A percentile compares a stretch with the other conserved stretches of the same genome.
Evolutionary conservation across 1,140 invertebrate species (phyloP).

Genomic region (Drosophila ogumai): DNA sequence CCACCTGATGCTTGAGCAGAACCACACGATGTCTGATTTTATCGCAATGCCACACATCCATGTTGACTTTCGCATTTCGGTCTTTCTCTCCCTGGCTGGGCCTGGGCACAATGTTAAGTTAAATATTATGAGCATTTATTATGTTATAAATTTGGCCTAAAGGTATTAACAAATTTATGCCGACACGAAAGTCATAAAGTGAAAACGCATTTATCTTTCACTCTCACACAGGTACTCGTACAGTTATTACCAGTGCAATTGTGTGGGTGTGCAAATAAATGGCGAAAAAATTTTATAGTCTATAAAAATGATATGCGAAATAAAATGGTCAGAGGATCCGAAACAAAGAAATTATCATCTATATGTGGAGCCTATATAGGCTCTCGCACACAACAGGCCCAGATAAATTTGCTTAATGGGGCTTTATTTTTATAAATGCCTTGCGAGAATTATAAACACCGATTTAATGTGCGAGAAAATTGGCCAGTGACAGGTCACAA

Average conservation of each 20-base stretch:
- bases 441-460: conserved; percentile 44
- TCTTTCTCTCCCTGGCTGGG: conserved; percentile 34
- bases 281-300: conserved; percentile 75
- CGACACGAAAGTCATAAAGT: conserved; percentile 83
- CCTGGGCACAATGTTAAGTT: conserved; percentile 76
- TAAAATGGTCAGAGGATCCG: conserved; percentile 47
- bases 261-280: conserved; percentile 56
- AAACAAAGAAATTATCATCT: conserved; percentile 70
- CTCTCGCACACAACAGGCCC: neutral
- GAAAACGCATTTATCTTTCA: conserved; percentile 83
- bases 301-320: conserved; percentile 67
- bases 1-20: conserved; percentile 36
- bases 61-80: conserved; percentile 78
- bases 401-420: conserved; percentile 44
- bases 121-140: conserved; percentile 84
- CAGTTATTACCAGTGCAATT: conserved; percentile 25
- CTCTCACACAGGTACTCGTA: conserved; percentile 30
- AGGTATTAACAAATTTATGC: conserved; percentile 85
- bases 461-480: conserved; percentile 64
- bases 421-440: conserved; percentile 33
- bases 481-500: conserved; percentile 34
- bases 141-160: conserved; percentile 84
- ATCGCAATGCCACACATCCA: conserved; percentile 55
- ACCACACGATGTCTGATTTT: conserved; percentile 65
- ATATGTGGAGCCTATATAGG: neutral